Evolutionary conservation across 2,888 invertebrate species (phyloP), one percentile per base, ranked within the genome.

Genomic region (Drosophila ezoana): DNA sequence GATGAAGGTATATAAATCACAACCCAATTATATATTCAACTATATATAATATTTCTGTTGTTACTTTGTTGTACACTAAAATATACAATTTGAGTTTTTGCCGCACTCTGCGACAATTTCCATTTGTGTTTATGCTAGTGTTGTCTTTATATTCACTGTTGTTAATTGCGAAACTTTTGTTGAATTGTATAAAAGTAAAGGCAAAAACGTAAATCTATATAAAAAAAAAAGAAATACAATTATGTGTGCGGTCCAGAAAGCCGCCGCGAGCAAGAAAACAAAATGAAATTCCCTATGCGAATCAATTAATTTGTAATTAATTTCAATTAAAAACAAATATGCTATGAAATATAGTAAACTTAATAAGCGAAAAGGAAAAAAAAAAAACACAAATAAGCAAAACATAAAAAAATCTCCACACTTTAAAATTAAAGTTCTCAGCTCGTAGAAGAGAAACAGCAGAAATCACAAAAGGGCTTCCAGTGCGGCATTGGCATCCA

Each of bases 261-360:
- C 43, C 72, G 57, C 40, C 40, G 69, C 69, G 56, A 79, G 49
- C 72, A 73, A 73, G n/a, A 72, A 68, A 69, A 70, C 57, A 53
- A 75, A 49, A 81, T 76, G 76, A 81, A 90, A 89, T 87, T 91
- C 91, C 91, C 91, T 91, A 91, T 91, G 91, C 90, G 91, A 91
- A 91, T 91, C 91, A 91, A 91, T 91, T 91, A 91, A 91, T 91
- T 91, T 91, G 83, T 90, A 91, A 91, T 91, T 91, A 91, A 90
- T 91, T 91, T 91, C 88, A 88, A 87, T 85, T 86, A 89, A 86
- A 76, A 72, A 71, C 51, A 20, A 61, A 68, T 62, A 54, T 43
- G 69, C 65, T 73, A 70, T 61, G 52, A 45, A 59, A 60, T 67
- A 64, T 65, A 68, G 69, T 51, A 38, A 57, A 58, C 28, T 72